Evolutionary conservation across 2,888 invertebrate species (phyloP).

Genomic region (Balanococcus diminutus): DNA sequence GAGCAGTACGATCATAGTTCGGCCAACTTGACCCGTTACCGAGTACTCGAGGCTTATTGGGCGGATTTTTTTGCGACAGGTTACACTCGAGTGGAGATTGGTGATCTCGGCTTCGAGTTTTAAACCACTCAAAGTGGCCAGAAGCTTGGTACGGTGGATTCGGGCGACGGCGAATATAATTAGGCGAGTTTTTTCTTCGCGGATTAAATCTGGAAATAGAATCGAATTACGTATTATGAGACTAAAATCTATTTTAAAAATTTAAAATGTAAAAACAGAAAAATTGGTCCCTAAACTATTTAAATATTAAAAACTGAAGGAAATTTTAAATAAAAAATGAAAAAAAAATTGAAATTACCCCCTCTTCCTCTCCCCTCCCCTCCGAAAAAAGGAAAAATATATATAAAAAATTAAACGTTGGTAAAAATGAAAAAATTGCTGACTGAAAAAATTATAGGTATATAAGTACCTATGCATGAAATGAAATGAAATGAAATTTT

Average conservation of each 20-base stretch:
- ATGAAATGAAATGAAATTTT: too few species aligned
- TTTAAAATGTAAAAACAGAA: not conserved
- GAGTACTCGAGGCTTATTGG: conserved; percentile 77
- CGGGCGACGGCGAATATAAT: conserved; percentile 87
- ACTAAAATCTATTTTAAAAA: too few species aligned
- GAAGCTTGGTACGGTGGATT: conserved; percentile 82
- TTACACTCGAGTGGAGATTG: conserved; percentile 86
- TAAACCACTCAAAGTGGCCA: conserved; percentile 90
- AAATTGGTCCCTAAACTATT: too few species aligned
- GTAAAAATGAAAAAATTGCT: too few species aligned
- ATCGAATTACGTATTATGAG: not conserved
- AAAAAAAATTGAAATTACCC: too few species aligned
- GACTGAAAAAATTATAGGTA: too few species aligned
- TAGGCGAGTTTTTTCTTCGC: conserved; percentile 71
- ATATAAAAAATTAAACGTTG: too few species aligned
- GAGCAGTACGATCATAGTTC: conserved; percentile 88
- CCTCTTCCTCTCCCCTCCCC: too few species aligned
- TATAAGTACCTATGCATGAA: too few species aligned
- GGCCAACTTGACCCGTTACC: conserved; percentile 85
- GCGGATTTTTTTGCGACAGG: conserved; percentile 83
- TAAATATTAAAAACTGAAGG: too few species aligned
- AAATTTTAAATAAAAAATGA: too few species aligned
- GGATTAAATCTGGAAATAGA: conserved; percentile 7
- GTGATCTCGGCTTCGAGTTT: conserved; percentile 94
- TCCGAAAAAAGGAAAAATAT: too few species aligned